Percentiles rank a stretch among this genome's conserved stretches.
Conservation (phyloP, 2,113 vertebrate species). For the Pseudopipra pipra region DNA sequence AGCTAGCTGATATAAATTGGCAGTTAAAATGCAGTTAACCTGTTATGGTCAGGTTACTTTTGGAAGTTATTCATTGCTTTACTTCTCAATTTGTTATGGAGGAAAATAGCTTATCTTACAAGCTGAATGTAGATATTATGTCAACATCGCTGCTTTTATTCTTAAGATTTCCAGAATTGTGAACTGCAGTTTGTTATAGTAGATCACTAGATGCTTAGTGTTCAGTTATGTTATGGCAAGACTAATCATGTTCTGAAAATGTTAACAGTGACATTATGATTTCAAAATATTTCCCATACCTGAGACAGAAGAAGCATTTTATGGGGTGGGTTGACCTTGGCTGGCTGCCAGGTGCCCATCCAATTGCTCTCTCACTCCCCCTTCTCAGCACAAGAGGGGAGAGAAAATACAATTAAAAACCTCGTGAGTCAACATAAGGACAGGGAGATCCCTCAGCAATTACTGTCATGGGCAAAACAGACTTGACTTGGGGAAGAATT, state of each 20-base stretch:
- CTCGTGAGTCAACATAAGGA: not conserved
- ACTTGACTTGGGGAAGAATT: not conserved
- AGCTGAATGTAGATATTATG: not conserved
- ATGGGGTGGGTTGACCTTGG: not conserved
- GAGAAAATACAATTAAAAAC: not conserved
- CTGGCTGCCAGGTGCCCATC: not conserved
- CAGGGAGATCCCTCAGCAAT: not conserved
- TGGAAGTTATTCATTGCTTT: not conserved
- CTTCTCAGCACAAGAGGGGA: not conserved
- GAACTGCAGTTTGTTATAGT: not conserved
- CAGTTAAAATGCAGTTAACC: not conserved
- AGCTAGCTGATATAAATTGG: not conserved
- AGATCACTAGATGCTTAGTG: not conserved
- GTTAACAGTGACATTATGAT: not conserved
- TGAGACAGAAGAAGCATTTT: not conserved
- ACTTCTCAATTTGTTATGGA: not conserved
- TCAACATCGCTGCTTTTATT: not conserved
- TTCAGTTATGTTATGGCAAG: not conserved
- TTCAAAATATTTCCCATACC: not conserved
- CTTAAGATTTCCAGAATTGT: not conserved
- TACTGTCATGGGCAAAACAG: not conserved
- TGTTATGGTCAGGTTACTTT: not conserved
- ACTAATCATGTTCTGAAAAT: not conserved
- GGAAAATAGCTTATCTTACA: not conserved
- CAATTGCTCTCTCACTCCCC: not conserved